Evolutionary conservation across 2,797 vertebrate species (phyloP), one percentile per base, ranked within the genome.

Genomic region (Dallia pectoralis): DNA sequence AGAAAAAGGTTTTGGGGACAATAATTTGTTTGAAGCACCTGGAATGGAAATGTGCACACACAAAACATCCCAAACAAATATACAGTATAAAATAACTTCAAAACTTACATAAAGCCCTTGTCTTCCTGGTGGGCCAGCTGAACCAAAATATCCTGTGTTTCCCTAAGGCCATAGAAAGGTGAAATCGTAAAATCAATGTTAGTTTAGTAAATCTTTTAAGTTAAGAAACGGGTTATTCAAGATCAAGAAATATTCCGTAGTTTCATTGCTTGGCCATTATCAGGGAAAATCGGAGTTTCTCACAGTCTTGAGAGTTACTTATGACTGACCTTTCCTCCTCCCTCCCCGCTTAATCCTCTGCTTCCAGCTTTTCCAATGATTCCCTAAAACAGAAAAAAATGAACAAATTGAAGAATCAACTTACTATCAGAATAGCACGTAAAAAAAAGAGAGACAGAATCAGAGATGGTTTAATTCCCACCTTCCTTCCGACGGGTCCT

Each of bases 301-400:
- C 30, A 22, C 33, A 1, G 67, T 76, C 22, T 9, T 40, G 40
- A 44, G 40, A 44, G 67, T 3, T 2, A 27, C 25, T 11, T 4
- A 67, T n/a, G 32, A 47, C 88, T 74, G 82, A 95, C 94, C 93
- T 94, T 93, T 73, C 77, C 86, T 56, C 94, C 94, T 53, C 16
- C 82, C 33, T 56, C 65, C 1, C 94, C 95, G 77, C 93, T 87
- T 0, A 77, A 80, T 9, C 91, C 90, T 75, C 89, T 87, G n/a
- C 67, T 84, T 64, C 93, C 95, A n/a, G 82, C 79, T 86, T 87
- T 94, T 67, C 94, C 94, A 81, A 81, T 82, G 84, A 90, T 94
- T 44, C 95, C 94, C 95, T 95, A 7, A 59, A 61, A 59, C 8
- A 30, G 29, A 64, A 27, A 56, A 33, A 48, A 19, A 27, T 9